phyloP scores from a whole-genome alignment of 2,888 invertebrate genomes.

The Tromatobia lineatoria region DNA sequence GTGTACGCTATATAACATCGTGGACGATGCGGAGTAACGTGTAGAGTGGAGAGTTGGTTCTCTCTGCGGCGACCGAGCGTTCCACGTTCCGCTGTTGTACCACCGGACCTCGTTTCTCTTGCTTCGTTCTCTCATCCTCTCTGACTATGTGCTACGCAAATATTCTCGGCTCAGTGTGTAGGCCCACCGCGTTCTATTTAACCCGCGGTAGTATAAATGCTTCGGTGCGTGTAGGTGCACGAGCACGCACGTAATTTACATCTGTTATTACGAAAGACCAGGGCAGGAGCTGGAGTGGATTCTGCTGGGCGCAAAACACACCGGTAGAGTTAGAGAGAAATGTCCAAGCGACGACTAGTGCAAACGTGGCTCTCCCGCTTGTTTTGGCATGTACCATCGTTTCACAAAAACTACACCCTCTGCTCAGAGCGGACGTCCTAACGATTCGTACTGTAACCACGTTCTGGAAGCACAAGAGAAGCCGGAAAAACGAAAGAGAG shows the following conservation, averaged over 20 bases:
- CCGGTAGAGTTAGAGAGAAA: conserved; percentile 2
- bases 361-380: conserved; percentile 10
- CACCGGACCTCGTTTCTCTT: conserved; percentile 37
- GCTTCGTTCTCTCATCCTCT: conserved; percentile 40
- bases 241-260: conserved; percentile 85
- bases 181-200: conserved; percentile 46
- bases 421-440: conserved; percentile 8
- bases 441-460: conserved; percentile 14
- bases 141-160: conserved; percentile 66
- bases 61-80: conserved; percentile 23
- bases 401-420: conserved; percentile 33
- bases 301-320: conserved; percentile 19
- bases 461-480: not conserved
- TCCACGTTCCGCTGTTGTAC: conserved; percentile 38
- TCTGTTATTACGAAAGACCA: conserved; percentile 83
- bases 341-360: conserved; percentile 20
- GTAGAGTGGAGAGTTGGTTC: conserved; percentile 23
- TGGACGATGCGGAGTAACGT: conserved; percentile 18
- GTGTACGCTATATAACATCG: conserved; percentile 36
- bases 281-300: conserved; percentile 24
- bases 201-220: conserved; percentile 55
- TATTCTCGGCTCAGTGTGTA: conserved; percentile 63
- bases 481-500: conserved; percentile 28
- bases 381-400: conserved; percentile 12
- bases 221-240: conserved; percentile 68